Percentiles rank a stretch among this genome's conserved stretches.
Evolutionary conservation across 2,888 invertebrate species (phyloP).

Genomic region (Drosophila pegasa): DNA sequence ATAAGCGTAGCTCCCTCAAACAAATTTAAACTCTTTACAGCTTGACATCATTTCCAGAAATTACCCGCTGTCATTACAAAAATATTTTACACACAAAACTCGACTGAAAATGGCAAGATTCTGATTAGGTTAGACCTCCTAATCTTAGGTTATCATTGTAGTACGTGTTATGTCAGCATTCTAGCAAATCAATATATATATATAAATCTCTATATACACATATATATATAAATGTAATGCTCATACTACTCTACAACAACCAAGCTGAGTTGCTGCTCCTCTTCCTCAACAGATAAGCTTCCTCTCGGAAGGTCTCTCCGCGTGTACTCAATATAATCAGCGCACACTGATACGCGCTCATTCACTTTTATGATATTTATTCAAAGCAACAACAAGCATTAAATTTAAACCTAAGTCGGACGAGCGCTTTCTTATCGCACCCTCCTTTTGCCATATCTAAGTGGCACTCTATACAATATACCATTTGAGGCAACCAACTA

Average conservation of each 20-base stretch:
- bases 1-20: too few relatives aligned
- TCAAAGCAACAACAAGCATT: constrained; percentile 19
- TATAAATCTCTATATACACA: neutral
- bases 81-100: neutral
- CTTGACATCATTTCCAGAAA: neutral
- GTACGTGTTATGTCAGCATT: constrained; percentile 5
- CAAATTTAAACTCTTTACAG: neutral
- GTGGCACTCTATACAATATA: constrained; percentile 17
- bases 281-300: constrained; percentile 51
- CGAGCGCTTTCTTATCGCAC: constrained; percentile 42
- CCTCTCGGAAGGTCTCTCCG: neutral
- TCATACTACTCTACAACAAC: neutral
- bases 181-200: constrained; percentile 8
- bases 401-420: constrained; percentile 18
- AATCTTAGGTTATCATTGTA: neutral
- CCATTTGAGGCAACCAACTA: constrained; percentile 9
- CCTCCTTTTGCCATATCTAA: neutral
- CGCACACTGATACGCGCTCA: constrained; percentile 34
- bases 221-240: neutral
- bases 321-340: constrained; percentile 18
- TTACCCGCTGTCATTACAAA: neutral
- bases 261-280: neutral
- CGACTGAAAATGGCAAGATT: neutral
- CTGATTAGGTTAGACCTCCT: constrained; percentile 2
- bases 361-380: constrained; percentile 45